phyloP scores from a whole-genome alignment of 1,140 invertebrate genomes.

The Drosophila rhopaloa region DNA sequence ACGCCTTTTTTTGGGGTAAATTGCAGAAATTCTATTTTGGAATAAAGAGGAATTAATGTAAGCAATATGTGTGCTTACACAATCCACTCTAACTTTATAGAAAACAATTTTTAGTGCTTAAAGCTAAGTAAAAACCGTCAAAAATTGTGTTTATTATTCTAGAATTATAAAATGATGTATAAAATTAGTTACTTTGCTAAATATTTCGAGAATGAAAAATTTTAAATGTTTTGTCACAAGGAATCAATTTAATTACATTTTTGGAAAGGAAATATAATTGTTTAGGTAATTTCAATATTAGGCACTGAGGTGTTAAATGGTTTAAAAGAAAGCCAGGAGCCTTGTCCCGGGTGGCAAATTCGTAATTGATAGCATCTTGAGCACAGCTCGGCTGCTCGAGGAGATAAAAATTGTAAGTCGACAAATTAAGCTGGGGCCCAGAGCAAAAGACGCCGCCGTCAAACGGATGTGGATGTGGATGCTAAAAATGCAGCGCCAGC shows the following conservation, averaged over 20 bases:
- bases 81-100: no score
- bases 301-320: not conserved
- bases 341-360: conserved; percentile 11
- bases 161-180: no score
- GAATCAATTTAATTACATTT: no score
- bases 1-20: not conserved
- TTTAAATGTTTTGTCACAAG: no score
- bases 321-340: not conserved
- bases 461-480: conserved; percentile 14
- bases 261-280: no score
- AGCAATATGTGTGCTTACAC: no score
- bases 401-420: conserved; percentile 70
- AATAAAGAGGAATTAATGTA: not conserved
- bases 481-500: conserved; percentile 26
- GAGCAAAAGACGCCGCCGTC: conserved; percentile 38
- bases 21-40: not conserved
- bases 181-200: no score
- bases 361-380: conserved; percentile 55
- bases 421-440: conserved; percentile 69
- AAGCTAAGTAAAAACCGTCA: no score
- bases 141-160: no score
- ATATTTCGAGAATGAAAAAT: no score
- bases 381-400: conserved; percentile 13
- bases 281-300: not conserved
- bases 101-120: no score